These are phyloP conservation scores for Nothocercus julius DNA, from an alignment of 2,113 vertebrate genomes.

Conservation along the genomic window DNA sequence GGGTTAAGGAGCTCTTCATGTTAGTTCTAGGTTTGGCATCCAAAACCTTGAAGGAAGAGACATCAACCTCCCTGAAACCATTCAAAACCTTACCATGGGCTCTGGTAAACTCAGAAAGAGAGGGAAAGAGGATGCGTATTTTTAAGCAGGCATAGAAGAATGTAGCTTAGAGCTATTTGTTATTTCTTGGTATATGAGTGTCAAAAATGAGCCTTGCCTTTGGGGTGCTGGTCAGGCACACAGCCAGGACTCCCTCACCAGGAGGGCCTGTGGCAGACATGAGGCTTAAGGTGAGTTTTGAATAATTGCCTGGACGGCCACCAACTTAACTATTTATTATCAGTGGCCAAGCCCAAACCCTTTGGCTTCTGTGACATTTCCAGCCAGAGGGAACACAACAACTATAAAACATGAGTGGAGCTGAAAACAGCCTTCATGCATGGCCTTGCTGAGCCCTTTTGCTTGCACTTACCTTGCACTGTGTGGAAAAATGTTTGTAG, in stretches of 20 bases:
- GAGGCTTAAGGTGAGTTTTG: not conserved
- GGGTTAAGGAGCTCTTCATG: not conserved
- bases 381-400: not conserved
- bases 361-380: rapidly evolving
- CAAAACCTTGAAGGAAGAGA: not conserved
- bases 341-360: not conserved
- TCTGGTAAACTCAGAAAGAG: not conserved
- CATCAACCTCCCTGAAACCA: not conserved
- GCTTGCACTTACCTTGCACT: not conserved
- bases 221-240: not conserved
- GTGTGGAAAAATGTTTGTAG: rapidly evolving
- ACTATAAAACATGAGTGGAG: not conserved
- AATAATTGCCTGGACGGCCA: not conserved
- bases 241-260: rapidly evolving
- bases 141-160: not conserved
- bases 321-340: not conserved
- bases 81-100: not conserved
- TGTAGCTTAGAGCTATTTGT: not conserved
- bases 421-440: not conserved
- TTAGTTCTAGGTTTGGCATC: not conserved
- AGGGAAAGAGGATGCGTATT: rapidly evolving
- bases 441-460: not conserved
- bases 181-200: not conserved
- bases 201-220: not conserved
- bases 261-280: not conserved